Percentiles rank a stretch among this genome's conserved stretches.
These are phyloP conservation scores for Clarias fuscus DNA, from an alignment of 2,797 vertebrate genomes.

Conservation along the genomic window DNA sequence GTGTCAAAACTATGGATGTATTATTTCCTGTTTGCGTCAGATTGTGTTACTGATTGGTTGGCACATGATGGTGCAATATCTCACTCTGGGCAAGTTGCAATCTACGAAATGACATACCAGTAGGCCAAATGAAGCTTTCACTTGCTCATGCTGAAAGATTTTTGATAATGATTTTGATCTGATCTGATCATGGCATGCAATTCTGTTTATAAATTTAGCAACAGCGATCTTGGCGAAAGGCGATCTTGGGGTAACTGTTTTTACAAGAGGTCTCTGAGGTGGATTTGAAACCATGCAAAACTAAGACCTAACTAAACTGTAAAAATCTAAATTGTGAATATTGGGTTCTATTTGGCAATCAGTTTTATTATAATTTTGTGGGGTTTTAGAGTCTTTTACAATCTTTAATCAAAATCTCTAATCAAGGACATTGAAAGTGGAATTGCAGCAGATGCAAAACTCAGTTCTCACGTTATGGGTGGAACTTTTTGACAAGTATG, in stretches of 20 bases:
- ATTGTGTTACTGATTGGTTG: background rate
- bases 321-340: background rate
- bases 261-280: background rate
- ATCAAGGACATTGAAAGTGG: background rate
- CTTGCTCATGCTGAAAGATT: background rate
- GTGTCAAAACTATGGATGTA: background rate
- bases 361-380: background rate
- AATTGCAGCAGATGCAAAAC: background rate
- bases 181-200: background rate
- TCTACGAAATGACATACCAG: background rate
- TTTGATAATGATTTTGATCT: background rate
- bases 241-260: background rate
- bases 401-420: background rate
- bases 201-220: background rate
- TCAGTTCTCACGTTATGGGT: background rate
- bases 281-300: background rate
- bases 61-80: background rate
- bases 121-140: background rate
- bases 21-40: background rate
- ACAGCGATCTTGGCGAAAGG: background rate
- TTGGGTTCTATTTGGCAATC: background rate
- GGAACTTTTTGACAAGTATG: background rate
- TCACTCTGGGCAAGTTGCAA: background rate
- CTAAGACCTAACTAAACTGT: background rate
- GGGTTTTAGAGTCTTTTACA: background rate